Percentiles rank a stretch among this genome's conserved stretches.
These are phyloP conservation scores for Xiphophorus maculatus DNA, from an alignment of 2,113 vertebrate species.

Conservation along the genomic window DNA sequence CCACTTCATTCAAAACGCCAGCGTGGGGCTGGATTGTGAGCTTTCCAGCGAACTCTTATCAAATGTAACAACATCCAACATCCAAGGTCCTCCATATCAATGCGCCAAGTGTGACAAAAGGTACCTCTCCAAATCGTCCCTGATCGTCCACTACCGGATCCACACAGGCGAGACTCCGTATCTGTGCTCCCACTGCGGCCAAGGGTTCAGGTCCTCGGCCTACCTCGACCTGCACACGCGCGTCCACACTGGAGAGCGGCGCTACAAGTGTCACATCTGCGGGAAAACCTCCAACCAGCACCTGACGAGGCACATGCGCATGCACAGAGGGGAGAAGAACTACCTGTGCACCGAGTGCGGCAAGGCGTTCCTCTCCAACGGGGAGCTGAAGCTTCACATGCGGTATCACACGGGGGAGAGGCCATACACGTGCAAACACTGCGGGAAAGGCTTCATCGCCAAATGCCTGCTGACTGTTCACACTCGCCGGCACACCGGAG, in stretches of 20 bases:
- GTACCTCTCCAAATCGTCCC: slow-evolving; percentile 16
- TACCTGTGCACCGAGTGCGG: slow-evolving; percentile 47
- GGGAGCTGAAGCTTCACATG: slow-evolving; percentile 41
- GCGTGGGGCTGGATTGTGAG: background rate
- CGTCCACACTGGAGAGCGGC: slow-evolving; percentile 42
- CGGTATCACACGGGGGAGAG: slow-evolving; percentile 39
- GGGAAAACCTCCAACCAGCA: slow-evolving; percentile 49
- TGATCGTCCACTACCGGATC: slow-evolving; percentile 21
- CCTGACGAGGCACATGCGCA: slow-evolving; percentile 46
- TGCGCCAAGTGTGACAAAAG: slow-evolving; percentile 42
- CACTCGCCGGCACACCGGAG: slow-evolving; percentile 31
- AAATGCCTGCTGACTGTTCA: slow-evolving; percentile 36
- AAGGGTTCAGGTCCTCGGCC: slow-evolving; percentile 19
- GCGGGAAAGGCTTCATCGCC: slow-evolving; percentile 26
- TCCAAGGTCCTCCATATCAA: slow-evolving; percentile 4
- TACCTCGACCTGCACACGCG: slow-evolving; percentile 9
- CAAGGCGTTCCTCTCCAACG: slow-evolving; percentile 43
- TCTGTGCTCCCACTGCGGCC: slow-evolving; percentile 37
- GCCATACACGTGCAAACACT: slow-evolving; percentile 33
- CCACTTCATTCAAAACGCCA: background rate
- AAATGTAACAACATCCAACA: background rate
- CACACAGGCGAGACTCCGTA: slow-evolving; percentile 39
- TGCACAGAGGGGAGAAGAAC: slow-evolving; percentile 57
- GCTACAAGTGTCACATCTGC: slow-evolving; percentile 37
- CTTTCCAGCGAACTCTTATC: slow-evolving; percentile 8